Percentiles rank a stretch among this genome's conserved stretches.
These are phyloP conservation scores for Heteromyza rotundicornis DNA, from an alignment of 2,888 invertebrate genomes.

Conservation along the genomic window DNA sequence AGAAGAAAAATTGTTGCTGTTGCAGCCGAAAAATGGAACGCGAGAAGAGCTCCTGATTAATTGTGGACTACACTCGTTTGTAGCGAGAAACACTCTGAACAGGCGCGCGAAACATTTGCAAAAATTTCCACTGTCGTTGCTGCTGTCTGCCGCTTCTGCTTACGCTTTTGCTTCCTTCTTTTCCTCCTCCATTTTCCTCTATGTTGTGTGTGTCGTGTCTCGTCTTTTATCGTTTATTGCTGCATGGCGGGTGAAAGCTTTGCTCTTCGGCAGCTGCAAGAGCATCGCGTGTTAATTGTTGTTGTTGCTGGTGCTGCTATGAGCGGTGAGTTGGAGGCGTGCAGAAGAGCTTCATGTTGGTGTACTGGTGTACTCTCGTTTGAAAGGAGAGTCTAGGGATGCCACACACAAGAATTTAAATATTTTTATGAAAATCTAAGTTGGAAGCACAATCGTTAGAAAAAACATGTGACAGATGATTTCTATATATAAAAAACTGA, in stretches of 20 bases:
- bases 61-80: background rate
- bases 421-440: too few species aligned
- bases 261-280: background rate
- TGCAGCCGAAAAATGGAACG: background rate
- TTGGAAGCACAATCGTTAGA: too few species aligned
- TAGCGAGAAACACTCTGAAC: background rate
- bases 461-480: too few species aligned
- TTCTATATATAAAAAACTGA: too few species aligned
- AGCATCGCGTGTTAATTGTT: background rate
- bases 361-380: too few species aligned
- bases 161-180: background rate
- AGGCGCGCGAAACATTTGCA: background rate
- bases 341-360: too few species aligned
- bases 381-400: too few species aligned
- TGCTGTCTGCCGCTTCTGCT: background rate
- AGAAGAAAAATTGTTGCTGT: background rate
- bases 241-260: background rate
- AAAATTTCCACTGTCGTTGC: background rate
- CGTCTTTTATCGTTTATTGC: background rate
- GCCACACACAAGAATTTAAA: too few species aligned
- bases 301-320: too few species aligned
- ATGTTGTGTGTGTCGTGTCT: background rate
- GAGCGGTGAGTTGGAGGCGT: too few species aligned
- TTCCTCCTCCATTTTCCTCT: background rate
- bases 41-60: background rate